Percentiles rank a stretch among this genome's conserved stretches.
These are phyloP conservation scores for Climacteris rufus DNA, from an alignment of 2,113 vertebrate species.

Conservation along the genomic window DNA sequence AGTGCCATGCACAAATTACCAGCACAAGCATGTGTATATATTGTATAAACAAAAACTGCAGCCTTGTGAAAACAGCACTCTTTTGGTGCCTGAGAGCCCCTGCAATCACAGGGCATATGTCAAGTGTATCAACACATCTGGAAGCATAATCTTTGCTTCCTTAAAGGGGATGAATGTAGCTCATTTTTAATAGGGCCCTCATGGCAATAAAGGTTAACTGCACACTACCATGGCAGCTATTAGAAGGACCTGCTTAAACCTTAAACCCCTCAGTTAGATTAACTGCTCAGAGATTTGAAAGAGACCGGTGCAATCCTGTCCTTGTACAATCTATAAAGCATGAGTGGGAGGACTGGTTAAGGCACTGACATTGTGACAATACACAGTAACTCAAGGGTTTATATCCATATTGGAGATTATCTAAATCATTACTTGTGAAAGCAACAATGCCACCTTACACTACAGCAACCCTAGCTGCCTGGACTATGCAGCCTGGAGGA, in stretches of 20 bases:
- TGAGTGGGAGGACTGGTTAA: background rate
- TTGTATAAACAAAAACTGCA: conserved; percentile 15
- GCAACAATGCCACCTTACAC: background rate
- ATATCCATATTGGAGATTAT: background rate
- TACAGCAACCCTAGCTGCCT: background rate
- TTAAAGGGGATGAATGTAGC: conserved; percentile 16
- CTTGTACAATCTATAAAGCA: background rate
- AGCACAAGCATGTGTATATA: background rate
- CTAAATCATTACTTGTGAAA: conserved; percentile 2
- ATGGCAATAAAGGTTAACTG: conserved; percentile 59
- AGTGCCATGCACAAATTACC: conserved; percentile 5
- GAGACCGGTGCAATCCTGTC: background rate
- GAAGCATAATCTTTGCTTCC: conserved; percentile 26
- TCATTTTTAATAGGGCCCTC: conserved; percentile 52
- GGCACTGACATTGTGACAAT: background rate
- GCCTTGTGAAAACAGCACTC: background rate
- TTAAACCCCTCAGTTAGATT: conserved; percentile 51
- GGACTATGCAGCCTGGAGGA: background rate
- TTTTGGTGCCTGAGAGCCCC: background rate
- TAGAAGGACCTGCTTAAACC: conserved; percentile 47
- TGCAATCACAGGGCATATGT: conserved; percentile 38
- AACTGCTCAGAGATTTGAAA: conserved; percentile 25
- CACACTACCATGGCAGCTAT: background rate
- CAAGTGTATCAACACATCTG: conserved; percentile 48
- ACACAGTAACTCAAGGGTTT: background rate